Evolutionary conservation across 23 tunicate species (phyloP).

Genomic region (Trididemnum clinides): DNA sequence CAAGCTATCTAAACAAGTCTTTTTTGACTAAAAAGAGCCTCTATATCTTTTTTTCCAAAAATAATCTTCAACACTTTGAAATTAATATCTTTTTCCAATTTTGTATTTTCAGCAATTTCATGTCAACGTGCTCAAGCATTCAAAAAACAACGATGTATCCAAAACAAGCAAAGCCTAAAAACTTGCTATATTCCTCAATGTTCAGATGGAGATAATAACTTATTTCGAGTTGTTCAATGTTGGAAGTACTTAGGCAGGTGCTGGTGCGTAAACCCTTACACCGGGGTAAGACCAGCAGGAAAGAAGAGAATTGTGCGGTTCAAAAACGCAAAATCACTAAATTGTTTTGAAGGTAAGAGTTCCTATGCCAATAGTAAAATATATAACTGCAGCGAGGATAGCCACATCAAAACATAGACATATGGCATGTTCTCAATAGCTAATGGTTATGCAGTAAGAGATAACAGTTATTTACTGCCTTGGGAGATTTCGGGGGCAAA

Average conservation of each 20-base stretch:
- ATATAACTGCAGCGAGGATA: no score
- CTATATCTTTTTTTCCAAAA: no score
- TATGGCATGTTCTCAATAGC: no score
- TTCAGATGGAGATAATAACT: background rate
- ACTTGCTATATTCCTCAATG: constrained; percentile 74
- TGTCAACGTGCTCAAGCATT: background rate
- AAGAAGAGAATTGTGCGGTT: background rate
- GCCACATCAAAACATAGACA: no score
- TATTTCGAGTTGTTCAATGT: constrained; percentile 68
- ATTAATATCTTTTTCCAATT: no score
- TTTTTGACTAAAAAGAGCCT: no score
- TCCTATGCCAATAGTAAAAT: no score
- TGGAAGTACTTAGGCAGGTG: constrained; percentile 51
- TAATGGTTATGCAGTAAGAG: no score
- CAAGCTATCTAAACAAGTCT: no score
- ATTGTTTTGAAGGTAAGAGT: constrained; percentile 67
- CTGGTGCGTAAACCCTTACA: constrained; percentile 76
- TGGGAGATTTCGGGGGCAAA: no score
- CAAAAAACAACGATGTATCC: background rate
- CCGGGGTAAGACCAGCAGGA: constrained; percentile 19
- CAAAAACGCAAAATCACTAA: constrained; percentile 16
- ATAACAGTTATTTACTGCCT: no score
- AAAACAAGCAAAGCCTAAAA: background rate
- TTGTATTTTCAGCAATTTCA: constrained; percentile 7
- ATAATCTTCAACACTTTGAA: no score